These are phyloP conservation scores for Papilio polytes DNA, from an alignment of 1,140 invertebrate species.

Conservation along the genomic window DNA sequence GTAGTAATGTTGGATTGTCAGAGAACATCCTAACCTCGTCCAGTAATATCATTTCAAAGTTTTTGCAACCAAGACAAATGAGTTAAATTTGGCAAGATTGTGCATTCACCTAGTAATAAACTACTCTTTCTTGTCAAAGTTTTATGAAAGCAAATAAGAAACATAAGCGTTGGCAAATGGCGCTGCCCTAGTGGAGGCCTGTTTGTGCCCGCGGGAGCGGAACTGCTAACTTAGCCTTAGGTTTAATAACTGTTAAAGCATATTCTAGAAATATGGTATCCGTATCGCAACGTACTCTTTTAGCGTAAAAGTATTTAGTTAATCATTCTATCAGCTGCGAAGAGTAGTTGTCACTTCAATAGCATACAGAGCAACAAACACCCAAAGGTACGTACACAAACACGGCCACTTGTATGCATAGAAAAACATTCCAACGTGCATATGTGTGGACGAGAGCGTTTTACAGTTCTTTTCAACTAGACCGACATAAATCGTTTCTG, in stretches of 20 bases:
- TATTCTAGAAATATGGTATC: too few species aligned
- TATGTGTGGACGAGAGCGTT: neutral
- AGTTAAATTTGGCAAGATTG: slow-evolving; percentile 11
- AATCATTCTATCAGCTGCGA: neutral
- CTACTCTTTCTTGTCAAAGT: neutral
- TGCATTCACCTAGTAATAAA: neutral
- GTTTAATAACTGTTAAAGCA: too few species aligned
- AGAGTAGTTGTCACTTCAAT: neutral
- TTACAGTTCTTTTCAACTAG: slow-evolving; percentile 18
- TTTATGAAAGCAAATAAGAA: slow-evolving; percentile 1
- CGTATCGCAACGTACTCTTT: neutral
- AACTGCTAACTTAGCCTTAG: neutral
- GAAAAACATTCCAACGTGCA: neutral
- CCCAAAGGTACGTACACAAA: neutral
- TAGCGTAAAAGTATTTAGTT: neutral
- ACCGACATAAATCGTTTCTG: slow-evolving; percentile 11
- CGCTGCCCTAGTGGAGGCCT: neutral
- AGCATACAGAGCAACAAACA: neutral
- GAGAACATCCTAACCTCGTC: neutral
- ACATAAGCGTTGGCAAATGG: neutral
- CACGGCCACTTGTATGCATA: neutral
- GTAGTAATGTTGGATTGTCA: neutral
- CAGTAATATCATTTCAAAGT: neutral
- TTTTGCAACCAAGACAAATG: neutral
- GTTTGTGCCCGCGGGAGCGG: neutral